A percentile compares a stretch with the other conserved stretches of the same genome.
Evolutionary conservation across 2,113 vertebrate species (phyloP).

Genomic region (Clinocottus analis): DNA sequence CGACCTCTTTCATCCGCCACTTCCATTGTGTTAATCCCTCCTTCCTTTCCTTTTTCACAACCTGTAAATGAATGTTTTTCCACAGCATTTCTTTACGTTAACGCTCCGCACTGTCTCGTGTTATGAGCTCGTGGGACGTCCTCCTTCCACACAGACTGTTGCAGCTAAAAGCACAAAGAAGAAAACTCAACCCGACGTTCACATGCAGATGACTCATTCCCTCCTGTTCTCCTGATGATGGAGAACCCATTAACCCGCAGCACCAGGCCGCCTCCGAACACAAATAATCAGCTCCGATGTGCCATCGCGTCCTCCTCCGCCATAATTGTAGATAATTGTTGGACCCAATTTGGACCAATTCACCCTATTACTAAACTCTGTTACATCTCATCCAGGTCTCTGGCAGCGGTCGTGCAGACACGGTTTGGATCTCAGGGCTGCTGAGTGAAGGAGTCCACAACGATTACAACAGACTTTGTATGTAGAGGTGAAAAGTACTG

Average conservation of each 20-base stretch:
- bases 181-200: not conserved
- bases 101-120: not conserved
- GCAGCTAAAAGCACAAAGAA: not conserved
- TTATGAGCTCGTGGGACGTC: constrained; percentile 21
- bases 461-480: not conserved
- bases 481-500: not conserved
- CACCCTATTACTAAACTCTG: constrained; percentile 48
- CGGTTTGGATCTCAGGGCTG: constrained; percentile 63
- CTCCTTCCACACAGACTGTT: not conserved
- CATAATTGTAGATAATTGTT: constrained; percentile 89
- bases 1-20: not conserved
- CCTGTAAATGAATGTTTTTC: constrained; percentile 7
- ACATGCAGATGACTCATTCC: constrained; percentile 61
- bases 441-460: constrained; percentile 8
- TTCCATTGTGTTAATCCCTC: not conserved
- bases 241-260: constrained; percentile 46
- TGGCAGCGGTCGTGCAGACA: constrained; percentile 68
- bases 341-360: constrained; percentile 84
- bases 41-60: not conserved
- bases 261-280: constrained; percentile 62
- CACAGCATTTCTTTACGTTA: not conserved
- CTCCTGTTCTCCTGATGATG: constrained; percentile 54
- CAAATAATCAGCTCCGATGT: constrained; percentile 76
- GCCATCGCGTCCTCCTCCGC: constrained; percentile 57
- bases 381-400: constrained; percentile 81